Evolutionary conservation across 2,113 vertebrate species (phyloP).

Genomic region (Fregetta grallaria): DNA sequence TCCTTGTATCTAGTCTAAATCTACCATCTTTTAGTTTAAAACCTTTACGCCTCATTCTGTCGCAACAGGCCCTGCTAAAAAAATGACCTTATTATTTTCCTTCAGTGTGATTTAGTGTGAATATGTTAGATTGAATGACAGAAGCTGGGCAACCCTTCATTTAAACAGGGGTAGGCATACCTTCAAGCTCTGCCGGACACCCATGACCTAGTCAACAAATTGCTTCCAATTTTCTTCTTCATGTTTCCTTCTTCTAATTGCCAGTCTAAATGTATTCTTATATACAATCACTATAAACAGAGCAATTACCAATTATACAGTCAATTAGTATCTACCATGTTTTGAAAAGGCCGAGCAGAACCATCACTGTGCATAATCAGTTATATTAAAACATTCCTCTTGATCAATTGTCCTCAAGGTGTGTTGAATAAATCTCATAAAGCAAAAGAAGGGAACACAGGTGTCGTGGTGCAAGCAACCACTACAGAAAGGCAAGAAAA

Average conservation of each 20-base stretch:
- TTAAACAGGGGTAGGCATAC: background rate
- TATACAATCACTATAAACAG: background rate
- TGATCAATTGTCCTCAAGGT: background rate
- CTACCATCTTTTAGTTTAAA: too few relatives aligned
- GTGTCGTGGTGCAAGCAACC: rapidly evolving
- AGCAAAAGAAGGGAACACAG: background rate
- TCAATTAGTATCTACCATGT: background rate
- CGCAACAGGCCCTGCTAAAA: too few relatives aligned
- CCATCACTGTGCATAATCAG: background rate
- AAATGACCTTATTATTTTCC: background rate
- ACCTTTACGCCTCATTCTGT: too few relatives aligned
- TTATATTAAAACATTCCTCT: background rate
- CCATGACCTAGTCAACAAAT: background rate
- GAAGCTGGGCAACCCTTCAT: background rate
- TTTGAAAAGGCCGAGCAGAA: background rate
- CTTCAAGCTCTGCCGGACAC: background rate
- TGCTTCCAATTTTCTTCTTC: background rate
- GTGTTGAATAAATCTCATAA: background rate
- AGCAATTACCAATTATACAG: background rate
- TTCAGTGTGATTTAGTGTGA: background rate
- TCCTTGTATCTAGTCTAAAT: too few relatives aligned
- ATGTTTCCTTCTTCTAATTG: background rate
- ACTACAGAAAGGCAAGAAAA: background rate
- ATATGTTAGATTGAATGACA: background rate
- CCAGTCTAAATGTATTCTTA: background rate